Conservation (phyloP, 2,797 vertebrate species). For the Florisuga fusca region DNA sequence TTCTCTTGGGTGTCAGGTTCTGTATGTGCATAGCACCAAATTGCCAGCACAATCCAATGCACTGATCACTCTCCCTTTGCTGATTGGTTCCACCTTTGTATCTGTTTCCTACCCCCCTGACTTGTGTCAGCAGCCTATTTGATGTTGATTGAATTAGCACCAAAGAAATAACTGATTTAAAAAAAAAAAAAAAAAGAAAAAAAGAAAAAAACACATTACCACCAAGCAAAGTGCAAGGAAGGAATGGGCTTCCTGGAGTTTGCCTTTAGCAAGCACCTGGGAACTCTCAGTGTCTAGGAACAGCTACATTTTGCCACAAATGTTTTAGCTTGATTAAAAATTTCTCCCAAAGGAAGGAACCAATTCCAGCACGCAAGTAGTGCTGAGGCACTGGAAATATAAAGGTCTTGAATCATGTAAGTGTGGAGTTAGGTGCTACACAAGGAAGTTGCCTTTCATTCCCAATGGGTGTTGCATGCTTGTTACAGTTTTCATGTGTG, state of each 20-base stretch:
- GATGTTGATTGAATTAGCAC: constrained; percentile 48
- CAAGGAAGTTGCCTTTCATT: not conserved
- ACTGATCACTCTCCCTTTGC: not conserved
- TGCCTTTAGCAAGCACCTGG: constrained; percentile 12
- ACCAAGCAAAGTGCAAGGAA: constrained; percentile 12
- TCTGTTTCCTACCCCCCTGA: constrained; percentile 24
- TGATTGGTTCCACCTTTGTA: constrained; percentile 49
- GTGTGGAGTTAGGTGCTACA: not conserved
- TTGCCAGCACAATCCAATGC: not conserved
- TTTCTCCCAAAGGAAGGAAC: constrained; percentile 3
- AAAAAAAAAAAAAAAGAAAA: too few relatives aligned
- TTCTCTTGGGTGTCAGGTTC: constrained; percentile 57
- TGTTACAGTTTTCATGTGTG: not conserved
- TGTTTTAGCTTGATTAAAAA: constrained; percentile 7
- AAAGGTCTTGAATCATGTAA: not conserved
- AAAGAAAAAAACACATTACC: constrained; percentile 21
- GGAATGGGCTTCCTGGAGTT: not conserved
- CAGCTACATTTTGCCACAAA: not conserved
- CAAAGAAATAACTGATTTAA: constrained; percentile 22
- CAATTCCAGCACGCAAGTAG: not conserved
- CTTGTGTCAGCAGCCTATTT: constrained; percentile 53
- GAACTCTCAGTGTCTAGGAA: not conserved
- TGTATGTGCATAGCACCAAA: constrained; percentile 1
- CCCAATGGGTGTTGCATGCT: not conserved
- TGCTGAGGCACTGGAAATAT: not conserved